Conservation (phyloP, 2,113 vertebrate species). For the Brachypteracias leptosomus region DNA sequence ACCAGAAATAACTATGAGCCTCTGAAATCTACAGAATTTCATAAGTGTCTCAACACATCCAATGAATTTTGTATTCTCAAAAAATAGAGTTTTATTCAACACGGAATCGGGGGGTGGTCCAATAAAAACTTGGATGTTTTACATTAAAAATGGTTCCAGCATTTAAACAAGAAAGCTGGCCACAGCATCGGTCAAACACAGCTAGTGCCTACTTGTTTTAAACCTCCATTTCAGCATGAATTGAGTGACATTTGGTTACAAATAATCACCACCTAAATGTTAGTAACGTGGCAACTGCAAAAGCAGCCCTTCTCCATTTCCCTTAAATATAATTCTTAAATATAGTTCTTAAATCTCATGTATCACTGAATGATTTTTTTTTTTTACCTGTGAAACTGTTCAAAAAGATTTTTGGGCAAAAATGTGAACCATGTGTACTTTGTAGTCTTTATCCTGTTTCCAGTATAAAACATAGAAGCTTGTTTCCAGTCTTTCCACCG, state of each 20-base stretch:
- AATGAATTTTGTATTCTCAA: neutral
- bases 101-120: neutral
- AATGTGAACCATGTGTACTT: constrained; percentile 77
- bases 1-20: neutral
- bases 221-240: neutral
- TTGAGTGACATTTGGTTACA: neutral
- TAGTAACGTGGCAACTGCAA: neutral
- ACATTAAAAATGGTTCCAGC: neutral
- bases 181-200: fast-evolving
- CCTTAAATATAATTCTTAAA: neutral
- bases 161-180: neutral
- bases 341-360: neutral
- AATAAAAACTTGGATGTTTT: neutral
- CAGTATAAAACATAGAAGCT: constrained; percentile 12
- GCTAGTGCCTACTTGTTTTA: neutral
- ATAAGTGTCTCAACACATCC: neutral
- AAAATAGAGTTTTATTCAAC: neutral
- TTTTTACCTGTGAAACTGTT: constrained; percentile 78
- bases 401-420: constrained; percentile 73
- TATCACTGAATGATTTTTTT: neutral
- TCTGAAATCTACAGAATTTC: neutral
- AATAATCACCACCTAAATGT: neutral
- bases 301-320: neutral
- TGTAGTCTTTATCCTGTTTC: constrained; percentile 71
- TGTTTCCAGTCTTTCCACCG: constrained; percentile 34